Conservation (phyloP, 1,140 invertebrate genomes). For the Drosophila varians region DNA sequence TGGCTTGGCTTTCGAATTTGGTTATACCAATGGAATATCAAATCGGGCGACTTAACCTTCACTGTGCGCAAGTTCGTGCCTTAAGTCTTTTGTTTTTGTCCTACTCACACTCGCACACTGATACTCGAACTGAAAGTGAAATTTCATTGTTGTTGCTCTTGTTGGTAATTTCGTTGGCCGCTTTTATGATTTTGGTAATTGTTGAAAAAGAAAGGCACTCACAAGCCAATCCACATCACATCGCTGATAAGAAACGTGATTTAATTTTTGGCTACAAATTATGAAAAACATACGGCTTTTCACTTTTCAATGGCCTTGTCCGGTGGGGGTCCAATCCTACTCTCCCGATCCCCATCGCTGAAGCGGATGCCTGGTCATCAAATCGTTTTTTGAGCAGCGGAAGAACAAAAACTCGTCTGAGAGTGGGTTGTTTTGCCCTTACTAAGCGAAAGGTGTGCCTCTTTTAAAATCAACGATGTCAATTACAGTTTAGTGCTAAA, state of each 20-base stretch:
- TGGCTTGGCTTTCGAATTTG: slow-evolving; percentile 73
- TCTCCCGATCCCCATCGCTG: no score
- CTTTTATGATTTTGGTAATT: slow-evolving; percentile 71
- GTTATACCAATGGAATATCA: slow-evolving; percentile 73
- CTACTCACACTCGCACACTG: slow-evolving; percentile 6
- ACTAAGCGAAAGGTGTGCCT: neutral
- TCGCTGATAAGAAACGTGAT: slow-evolving; percentile 77
- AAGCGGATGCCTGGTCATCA: slow-evolving; percentile 19
- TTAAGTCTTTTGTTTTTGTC: slow-evolving; percentile 69
- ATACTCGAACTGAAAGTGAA: slow-evolving; percentile 69
- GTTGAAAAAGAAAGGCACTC: slow-evolving; percentile 77
- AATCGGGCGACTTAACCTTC: slow-evolving; percentile 71
- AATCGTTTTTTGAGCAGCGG: slow-evolving; percentile 16
- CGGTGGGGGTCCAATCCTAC: slow-evolving; percentile 3
- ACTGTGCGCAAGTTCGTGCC: slow-evolving; percentile 69
- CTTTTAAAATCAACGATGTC: neutral
- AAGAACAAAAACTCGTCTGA: slow-evolving; percentile 53
- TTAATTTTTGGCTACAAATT: slow-evolving; percentile 76
- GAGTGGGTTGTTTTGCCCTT: slow-evolving; percentile 18
- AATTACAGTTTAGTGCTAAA: no score
- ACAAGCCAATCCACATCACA: slow-evolving; percentile 34
- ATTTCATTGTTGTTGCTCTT: slow-evolving; percentile 64
- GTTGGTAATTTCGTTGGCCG: slow-evolving; percentile 46
- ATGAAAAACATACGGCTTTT: slow-evolving; percentile 71
- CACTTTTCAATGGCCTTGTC: slow-evolving; percentile 66